Percentiles rank a stretch among this genome's conserved stretches.
phyloP scores from a whole-genome alignment of 35 echinoderm and acorn worm species.

The Ptychodera flava region DNA sequence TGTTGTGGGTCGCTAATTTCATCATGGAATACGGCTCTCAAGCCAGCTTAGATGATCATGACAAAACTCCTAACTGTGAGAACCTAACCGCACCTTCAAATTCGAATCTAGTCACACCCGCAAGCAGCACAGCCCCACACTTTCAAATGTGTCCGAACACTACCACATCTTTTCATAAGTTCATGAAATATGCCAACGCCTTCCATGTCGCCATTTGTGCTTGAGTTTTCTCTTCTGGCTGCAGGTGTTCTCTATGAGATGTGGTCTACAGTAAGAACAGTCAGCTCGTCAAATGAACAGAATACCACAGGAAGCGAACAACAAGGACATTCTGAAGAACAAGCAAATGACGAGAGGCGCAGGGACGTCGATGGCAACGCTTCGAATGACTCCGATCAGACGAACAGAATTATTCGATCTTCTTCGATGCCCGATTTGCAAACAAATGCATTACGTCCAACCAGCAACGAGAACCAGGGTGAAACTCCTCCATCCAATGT shows the following conservation, averaged over 20 bases:
- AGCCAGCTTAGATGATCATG: neutral
- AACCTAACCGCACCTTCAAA: neutral
- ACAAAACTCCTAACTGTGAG: neutral
- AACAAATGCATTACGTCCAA: neutral
- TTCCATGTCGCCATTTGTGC: neutral
- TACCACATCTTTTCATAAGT: neutral
- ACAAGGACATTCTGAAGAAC: neutral
- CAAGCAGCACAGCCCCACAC: neutral
- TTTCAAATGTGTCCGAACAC: neutral
- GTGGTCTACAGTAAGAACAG: neutral
- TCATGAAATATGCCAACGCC: neutral
- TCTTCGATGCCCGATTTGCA: neutral
- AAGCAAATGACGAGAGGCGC: neutral
- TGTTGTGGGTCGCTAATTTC: neutral
- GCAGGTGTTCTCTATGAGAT: neutral
- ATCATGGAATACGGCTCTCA: neutral
- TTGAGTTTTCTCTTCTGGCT: neutral
- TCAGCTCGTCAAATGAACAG: neutral
- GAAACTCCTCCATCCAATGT: too few relatives aligned
- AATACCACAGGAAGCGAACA: neutral
- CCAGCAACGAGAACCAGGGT: neutral
- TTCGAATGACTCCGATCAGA: neutral
- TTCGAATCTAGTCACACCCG: neutral
- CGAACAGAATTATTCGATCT: neutral
- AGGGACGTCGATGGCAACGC: neutral